These are phyloP conservation scores for Gymnothorax reevesii DNA, from an alignment of 2,797 vertebrate species.

Conservation along the genomic window DNA sequence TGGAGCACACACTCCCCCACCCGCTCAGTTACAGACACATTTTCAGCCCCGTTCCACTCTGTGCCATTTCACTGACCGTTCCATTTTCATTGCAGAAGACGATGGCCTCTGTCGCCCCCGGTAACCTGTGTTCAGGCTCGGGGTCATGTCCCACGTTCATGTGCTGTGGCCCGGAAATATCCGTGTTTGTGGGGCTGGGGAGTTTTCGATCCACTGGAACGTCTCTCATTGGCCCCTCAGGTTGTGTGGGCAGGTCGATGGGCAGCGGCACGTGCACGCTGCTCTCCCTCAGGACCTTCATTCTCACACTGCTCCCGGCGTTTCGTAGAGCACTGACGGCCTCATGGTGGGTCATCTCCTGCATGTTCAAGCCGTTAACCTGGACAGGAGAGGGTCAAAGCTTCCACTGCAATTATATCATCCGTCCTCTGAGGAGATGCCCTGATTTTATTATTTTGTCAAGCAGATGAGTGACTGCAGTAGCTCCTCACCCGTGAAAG, in stretches of 20 bases:
- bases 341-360: conserved; percentile 67
- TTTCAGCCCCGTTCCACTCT: neutral
- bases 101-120: conserved; percentile 54
- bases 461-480: neutral
- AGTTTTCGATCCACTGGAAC: conserved; percentile 30
- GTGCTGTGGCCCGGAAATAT: conserved; percentile 18
- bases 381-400: conserved; percentile 44
- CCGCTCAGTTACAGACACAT: neutral
- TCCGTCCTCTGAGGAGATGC: conserved; percentile 13
- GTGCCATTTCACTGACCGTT: conserved; percentile 55
- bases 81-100: conserved; percentile 68
- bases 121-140: conserved; percentile 36
- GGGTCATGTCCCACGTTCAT: neutral
- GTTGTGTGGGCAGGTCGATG: neutral
- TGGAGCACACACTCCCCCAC: neutral
- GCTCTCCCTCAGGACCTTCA: conserved; percentile 70
- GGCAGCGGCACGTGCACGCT: neutral
- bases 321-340: conserved; percentile 71
- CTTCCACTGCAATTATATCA: conserved; percentile 18
- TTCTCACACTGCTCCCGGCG: conserved; percentile 71
- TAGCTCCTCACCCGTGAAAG: neutral
- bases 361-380: conserved; percentile 73
- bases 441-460: neutral
- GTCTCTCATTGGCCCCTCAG: conserved; percentile 24
- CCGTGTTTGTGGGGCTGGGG: conserved; percentile 1